These are phyloP conservation scores for Sarcophaga carnaria DNA, from an alignment of 2,888 invertebrate species.

Conservation along the genomic window DNA sequence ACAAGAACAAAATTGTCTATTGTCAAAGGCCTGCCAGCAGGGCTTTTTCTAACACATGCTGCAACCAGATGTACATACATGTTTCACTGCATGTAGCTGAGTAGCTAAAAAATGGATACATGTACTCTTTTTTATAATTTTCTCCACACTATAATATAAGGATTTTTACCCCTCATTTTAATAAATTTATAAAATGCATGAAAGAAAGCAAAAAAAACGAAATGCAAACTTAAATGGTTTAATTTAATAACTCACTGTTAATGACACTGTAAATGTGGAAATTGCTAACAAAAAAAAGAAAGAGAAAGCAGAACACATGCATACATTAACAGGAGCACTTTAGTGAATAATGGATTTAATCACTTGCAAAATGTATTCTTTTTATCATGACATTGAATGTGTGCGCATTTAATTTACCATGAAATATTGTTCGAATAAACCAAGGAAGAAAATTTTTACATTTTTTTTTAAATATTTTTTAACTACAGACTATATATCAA, in stretches of 20 bases:
- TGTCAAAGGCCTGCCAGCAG: neutral
- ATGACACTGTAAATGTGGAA: slow-evolving; percentile 6
- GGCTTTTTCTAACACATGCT: neutral
- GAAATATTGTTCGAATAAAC: too few relatives aligned
- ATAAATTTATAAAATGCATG: slow-evolving; percentile 12
- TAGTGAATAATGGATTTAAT: slow-evolving; percentile 6
- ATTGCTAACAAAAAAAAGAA: neutral
- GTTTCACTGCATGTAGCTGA: neutral
- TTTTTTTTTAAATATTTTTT: too few relatives aligned
- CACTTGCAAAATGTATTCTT: neutral
- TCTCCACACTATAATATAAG: neutral
- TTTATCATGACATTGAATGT: too few relatives aligned
- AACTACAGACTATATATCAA: too few relatives aligned
- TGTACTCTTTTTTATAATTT: too few relatives aligned
- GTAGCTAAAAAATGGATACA: too few relatives aligned
- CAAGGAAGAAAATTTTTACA: too few relatives aligned
- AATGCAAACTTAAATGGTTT: slow-evolving; percentile 8
- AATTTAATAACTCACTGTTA: slow-evolving; percentile 28
- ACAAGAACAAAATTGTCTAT: too few relatives aligned
- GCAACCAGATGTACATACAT: neutral
- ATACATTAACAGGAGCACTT: neutral
- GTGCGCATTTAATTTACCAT: too few relatives aligned
- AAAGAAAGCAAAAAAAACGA: neutral
- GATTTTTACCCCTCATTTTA: neutral
- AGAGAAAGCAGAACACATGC: neutral